phyloP scores from a whole-genome alignment of 2,888 invertebrate genomes.

The Pilophorus perplexus region DNA sequence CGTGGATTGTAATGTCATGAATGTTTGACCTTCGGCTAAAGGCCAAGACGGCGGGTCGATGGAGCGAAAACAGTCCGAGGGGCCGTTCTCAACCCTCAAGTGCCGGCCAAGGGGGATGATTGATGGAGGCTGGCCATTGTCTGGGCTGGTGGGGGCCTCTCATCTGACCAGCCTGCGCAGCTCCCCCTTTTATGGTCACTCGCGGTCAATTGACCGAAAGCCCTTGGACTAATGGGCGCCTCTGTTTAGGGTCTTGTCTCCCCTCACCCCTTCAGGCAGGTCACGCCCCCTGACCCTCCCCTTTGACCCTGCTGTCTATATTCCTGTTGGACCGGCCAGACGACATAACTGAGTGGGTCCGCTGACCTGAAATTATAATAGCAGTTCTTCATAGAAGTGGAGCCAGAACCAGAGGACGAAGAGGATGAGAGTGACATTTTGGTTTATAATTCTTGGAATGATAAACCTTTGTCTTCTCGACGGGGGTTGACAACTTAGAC shows the following conservation, averaged over 20 bases:
- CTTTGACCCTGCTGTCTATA: conserved; percentile 4
- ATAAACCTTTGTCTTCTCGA: too few relatives aligned
- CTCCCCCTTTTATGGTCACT: neutral
- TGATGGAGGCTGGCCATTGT: neutral
- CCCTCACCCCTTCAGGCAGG: neutral
- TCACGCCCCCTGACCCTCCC: conserved; percentile 31
- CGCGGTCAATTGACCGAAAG: conserved; percentile 28
- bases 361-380: too few relatives aligned
- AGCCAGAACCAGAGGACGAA: too few relatives aligned
- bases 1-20: too few relatives aligned
- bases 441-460: too few relatives aligned
- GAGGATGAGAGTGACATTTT: too few relatives aligned
- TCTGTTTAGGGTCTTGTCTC: too few relatives aligned
- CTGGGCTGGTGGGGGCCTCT: neutral
- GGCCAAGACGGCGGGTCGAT: conserved; percentile 5
- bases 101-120: neutral
- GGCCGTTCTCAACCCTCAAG: neutral
- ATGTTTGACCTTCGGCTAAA: too few relatives aligned
- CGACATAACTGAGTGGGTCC: too few relatives aligned
- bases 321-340: too few relatives aligned
- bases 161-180: neutral
- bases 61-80: neutral
- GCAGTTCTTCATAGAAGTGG: too few relatives aligned
- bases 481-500: too few relatives aligned
- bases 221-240: conserved; percentile 14